Conservation (phyloP, 2,113 vertebrate species). For the Erpornis zantholeuca region DNA sequence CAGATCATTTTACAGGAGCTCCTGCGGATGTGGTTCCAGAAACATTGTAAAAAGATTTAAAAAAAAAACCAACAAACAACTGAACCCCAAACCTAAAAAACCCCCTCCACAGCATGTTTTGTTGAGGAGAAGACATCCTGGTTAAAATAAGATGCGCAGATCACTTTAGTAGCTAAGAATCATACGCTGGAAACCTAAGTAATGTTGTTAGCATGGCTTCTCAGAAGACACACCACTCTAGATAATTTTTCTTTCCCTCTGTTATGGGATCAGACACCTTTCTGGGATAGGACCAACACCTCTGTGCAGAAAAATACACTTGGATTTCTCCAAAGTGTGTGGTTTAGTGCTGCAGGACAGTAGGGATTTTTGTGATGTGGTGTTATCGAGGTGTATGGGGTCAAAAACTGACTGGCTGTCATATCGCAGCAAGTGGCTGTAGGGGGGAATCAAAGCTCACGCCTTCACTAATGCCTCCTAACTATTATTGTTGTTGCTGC, state of each 20-base stretch:
- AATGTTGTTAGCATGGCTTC: rapidly evolving
- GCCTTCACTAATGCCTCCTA: background rate
- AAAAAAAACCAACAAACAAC: background rate
- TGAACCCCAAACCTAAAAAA: background rate
- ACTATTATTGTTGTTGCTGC: background rate
- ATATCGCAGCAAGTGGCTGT: rapidly evolving
- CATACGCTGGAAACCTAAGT: background rate
- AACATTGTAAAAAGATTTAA: rapidly evolving
- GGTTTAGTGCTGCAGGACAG: rapidly evolving
- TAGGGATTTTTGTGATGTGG: rapidly evolving
- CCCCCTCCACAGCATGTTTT: background rate
- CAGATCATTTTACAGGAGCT: background rate
- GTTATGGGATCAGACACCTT: background rate
- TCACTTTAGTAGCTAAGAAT: background rate
- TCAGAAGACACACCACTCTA: background rate
- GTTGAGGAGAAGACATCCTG: background rate
- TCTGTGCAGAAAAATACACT: background rate
- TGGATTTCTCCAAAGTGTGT: background rate
- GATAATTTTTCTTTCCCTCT: background rate
- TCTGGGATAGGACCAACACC: background rate
- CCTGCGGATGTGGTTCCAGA: background rate
- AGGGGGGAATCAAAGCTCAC: background rate
- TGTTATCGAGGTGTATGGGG: rapidly evolving
- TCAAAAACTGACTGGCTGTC: background rate
- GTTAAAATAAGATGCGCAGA: background rate